Evolutionary conservation across 2,888 invertebrate species (phyloP), one percentile per base, ranked within the genome.

Genomic region (Limenitis camilla): DNA sequence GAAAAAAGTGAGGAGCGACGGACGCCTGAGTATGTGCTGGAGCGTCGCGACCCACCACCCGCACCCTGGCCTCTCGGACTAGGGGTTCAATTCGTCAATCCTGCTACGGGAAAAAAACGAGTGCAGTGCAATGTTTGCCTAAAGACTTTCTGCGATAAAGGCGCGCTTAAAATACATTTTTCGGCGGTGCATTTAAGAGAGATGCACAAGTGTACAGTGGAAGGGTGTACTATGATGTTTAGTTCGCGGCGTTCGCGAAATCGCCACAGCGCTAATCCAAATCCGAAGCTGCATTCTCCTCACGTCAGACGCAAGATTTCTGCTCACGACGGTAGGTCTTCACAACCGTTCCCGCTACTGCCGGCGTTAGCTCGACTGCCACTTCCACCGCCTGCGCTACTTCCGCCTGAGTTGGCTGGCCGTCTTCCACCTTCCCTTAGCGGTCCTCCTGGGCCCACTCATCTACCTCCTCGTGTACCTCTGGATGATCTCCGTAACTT

Each of bases 71-170:
- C 94, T 30, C 90, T 94, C 55, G 94, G 94, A 62, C 88, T 95
- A 63, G 95, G 95, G 19, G 94, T 94, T 33, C 94, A 95, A 72
- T 94, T 95, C 74, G 94, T 96, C 68, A 96, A 96, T 80, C 96
- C 96, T 29, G 93, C 94, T 7, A 96, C 96, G 33, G 96, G 96
- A 40, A 98, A 98, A 89, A 97, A 97, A 75, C 91, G 98, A 67
- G 98, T 98, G 57, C 96, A 97, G 88, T 99, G 99, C 87, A 96
- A 96, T 76, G 96, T 97, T 57, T 99, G 99, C 81, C 90, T 97
- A 61, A 99, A 99, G 83, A 98, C 98, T 54, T 99, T 99, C 86
- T 99, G 99, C 90, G 99, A 99, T 87, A 99, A 99, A 86, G 98
- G 98, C 60, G 98, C 99, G 40, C 89, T 99, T 49, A 99, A 99